Evolutionary conservation across 2,797 vertebrate species (phyloP).

Genomic region (Lycodopsis pacificus): DNA sequence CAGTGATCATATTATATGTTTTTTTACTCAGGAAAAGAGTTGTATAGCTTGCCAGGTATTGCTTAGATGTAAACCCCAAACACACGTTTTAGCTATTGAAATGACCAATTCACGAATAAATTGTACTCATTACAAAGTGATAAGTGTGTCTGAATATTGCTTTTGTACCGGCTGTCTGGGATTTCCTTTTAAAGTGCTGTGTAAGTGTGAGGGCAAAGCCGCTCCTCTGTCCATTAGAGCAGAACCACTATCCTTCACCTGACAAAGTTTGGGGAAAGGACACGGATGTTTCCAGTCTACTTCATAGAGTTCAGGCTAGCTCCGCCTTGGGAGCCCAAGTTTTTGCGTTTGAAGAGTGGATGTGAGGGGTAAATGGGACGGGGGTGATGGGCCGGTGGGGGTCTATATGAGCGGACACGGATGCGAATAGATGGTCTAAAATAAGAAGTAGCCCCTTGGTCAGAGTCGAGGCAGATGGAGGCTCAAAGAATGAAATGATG

Average conservation of each 20-base stretch:
- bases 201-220: slow-evolving; percentile 67
- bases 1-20: background rate
- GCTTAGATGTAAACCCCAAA: slow-evolving; percentile 33
- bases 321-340: slow-evolving; percentile 78
- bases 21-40: background rate
- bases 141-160: slow-evolving; percentile 58
- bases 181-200: slow-evolving; percentile 77
- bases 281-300: slow-evolving; percentile 81
- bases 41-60: slow-evolving; percentile 8
- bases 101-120: slow-evolving; percentile 58
- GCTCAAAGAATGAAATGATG: slow-evolving; percentile 86
- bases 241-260: slow-evolving; percentile 82
- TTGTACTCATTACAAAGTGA: slow-evolving; percentile 69
- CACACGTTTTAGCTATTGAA: slow-evolving; percentile 55
- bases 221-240: slow-evolving; percentile 76
- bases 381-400: slow-evolving; percentile 77
- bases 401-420: slow-evolving; percentile 72
- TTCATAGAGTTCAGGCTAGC: slow-evolving; percentile 79
- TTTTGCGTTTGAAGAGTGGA: slow-evolving; percentile 79
- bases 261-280: slow-evolving; percentile 84
- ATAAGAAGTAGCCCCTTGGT: slow-evolving; percentile 88
- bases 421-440: slow-evolving; percentile 85
- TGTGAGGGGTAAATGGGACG: slow-evolving; percentile 83
- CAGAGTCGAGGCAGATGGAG: slow-evolving; percentile 88
- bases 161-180: slow-evolving; percentile 59